phyloP scores from a whole-genome alignment of 1,140 invertebrate species.

The Coptotermes formosanus region DNA sequence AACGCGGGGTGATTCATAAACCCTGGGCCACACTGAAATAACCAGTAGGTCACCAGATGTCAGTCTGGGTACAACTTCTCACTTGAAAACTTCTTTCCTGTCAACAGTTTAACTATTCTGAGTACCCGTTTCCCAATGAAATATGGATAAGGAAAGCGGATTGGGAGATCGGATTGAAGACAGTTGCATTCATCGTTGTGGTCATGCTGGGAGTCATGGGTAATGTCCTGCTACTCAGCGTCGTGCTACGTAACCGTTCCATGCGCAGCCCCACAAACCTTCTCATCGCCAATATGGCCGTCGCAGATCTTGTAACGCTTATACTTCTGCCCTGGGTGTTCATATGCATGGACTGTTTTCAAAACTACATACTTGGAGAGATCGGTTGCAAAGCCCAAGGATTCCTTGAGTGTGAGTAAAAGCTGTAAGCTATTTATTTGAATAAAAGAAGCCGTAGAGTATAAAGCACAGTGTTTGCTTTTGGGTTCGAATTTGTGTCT shows the following conservation, averaged over 20 bases:
- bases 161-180: constrained; percentile 62
- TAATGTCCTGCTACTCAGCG: constrained; percentile 67
- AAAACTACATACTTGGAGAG: constrained; percentile 69
- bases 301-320: constrained; percentile 72
- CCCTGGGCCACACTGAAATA: too few relatives aligned
- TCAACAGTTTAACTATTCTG: constrained; percentile 27
- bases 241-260: constrained; percentile 64
- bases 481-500: too few relatives aligned
- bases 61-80: too few relatives aligned
- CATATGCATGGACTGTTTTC: constrained; percentile 67
- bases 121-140: constrained; percentile 52
- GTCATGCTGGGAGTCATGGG: constrained; percentile 67
- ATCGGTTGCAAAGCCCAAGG: constrained; percentile 69
- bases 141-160: constrained; percentile 60
- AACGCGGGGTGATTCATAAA: too few relatives aligned
- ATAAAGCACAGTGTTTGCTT: too few relatives aligned
- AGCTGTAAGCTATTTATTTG: too few relatives aligned
- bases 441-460: too few relatives aligned
- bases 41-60: too few relatives aligned
- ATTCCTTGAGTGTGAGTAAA: constrained; percentile 60
- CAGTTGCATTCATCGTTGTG: constrained; percentile 57
- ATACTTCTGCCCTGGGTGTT: constrained; percentile 72
- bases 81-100: background rate
- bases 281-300: constrained; percentile 75
- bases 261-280: constrained; percentile 76